A percentile compares a stretch with the other conserved stretches of the same genome.
Conservation (phyloP, 2,888 invertebrate genomes). For the Andrena fulva region DNA sequence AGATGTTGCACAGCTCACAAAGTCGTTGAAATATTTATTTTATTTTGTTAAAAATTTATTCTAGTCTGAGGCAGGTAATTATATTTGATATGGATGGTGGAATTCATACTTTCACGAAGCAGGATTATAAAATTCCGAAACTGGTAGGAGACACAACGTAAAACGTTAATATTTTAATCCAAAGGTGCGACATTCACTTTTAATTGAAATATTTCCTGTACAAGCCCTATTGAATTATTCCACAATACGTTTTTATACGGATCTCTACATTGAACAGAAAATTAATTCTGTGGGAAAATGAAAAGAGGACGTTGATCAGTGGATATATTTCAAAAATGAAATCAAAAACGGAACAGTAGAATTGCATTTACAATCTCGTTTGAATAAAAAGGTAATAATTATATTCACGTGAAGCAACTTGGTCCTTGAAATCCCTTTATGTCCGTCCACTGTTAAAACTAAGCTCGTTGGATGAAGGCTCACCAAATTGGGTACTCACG, state of each 20-base stretch:
- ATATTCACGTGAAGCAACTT: conserved; percentile 29
- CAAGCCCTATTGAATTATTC: neutral
- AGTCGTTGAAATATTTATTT: no score
- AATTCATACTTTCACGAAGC: neutral
- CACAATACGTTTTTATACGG: neutral
- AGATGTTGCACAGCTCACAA: no score
- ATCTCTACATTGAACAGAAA: neutral
- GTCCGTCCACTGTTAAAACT: conserved; percentile 64
- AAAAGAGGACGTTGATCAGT: neutral
- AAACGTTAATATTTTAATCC: neutral
- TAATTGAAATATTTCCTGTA: neutral
- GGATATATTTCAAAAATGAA: neutral
- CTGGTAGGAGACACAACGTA: neutral
- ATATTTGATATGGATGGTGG: neutral
- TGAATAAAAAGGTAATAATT: conserved; percentile 39
- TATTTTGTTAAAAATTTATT: no score
- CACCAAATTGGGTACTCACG: conserved; percentile 54
- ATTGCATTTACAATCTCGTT: neutral
- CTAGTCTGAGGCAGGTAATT: neutral
- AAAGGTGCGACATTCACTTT: neutral
- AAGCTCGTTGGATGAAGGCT: conserved; percentile 59
- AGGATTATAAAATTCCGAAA: conserved; percentile 8
- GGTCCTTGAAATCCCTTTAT: conserved; percentile 74
- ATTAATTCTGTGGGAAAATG: neutral
- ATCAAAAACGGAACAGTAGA: neutral